phyloP scores from a whole-genome alignment of 2,888 invertebrate genomes.

The Macaria notata region DNA sequence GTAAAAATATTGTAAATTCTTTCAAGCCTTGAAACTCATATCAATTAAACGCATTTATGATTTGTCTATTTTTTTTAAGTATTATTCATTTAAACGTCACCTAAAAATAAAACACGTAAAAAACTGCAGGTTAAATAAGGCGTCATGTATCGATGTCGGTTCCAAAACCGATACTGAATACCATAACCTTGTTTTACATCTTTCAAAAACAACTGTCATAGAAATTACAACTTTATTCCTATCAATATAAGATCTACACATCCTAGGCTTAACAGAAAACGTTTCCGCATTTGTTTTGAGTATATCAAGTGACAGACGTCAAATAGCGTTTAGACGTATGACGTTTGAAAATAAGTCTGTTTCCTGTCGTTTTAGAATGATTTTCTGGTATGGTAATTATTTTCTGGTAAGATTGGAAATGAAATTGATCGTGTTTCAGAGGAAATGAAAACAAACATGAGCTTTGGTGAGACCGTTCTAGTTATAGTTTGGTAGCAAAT shows the following conservation, averaged over 20 bases:
- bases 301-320: conserved; percentile 59
- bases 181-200: conserved; percentile 27
- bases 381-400: conserved; percentile 34
- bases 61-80: too few species aligned
- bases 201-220: conserved; percentile 31
- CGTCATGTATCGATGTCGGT: conserved; percentile 65
- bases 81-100: too few species aligned
- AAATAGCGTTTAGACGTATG: conserved; percentile 52
- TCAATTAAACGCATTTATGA: too few species aligned
- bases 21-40: too few species aligned
- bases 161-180: conserved; percentile 57
- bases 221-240: conserved; percentile 34
- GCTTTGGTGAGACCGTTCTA: too few species aligned
- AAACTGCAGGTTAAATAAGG: conserved; percentile 55
- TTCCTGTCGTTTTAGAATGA: conserved; percentile 44
- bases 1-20: too few species aligned
- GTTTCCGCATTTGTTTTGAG: conserved; percentile 38
- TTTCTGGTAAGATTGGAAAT: conserved; percentile 24
- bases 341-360: conserved; percentile 57
- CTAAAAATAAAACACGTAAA: conserved; percentile 45
- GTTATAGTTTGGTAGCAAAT: too few species aligned
- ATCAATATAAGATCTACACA: conserved; percentile 21
- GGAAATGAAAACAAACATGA: background rate
- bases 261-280: conserved; percentile 11
- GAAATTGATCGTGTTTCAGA: conserved; percentile 7